These are phyloP conservation scores for Cossypha heuglini DNA, from an alignment of 2,797 vertebrate species.

Conservation along the genomic window DNA sequence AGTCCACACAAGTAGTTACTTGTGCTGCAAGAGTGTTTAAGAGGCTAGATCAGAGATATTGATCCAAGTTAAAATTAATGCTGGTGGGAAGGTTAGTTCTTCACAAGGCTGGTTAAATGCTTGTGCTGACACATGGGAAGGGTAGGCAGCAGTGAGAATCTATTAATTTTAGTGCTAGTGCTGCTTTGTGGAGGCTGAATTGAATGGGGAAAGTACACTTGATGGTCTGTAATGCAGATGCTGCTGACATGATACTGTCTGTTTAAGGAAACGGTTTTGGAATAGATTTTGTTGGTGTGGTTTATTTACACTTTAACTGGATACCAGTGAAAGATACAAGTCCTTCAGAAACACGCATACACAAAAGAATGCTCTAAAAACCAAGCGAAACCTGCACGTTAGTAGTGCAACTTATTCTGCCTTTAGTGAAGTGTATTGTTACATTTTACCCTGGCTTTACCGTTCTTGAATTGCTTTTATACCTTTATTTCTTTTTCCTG, in stretches of 20 bases:
- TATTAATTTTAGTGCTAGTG: neutral
- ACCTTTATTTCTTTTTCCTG: neutral
- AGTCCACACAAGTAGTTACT: neutral
- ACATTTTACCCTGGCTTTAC: neutral
- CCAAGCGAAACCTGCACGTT: rapidly evolving
- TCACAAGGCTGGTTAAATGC: neutral
- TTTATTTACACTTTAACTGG: neutral
- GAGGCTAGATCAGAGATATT: neutral
- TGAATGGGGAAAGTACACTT: rapidly evolving
- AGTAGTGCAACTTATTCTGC: neutral
- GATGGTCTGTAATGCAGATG: neutral
- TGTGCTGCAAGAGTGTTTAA: neutral
- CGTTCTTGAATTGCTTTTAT: neutral
- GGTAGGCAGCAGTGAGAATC: neutral
- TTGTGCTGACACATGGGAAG: rapidly evolving
- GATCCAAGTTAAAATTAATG: neutral
- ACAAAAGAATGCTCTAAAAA: neutral
- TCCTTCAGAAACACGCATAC: neutral
- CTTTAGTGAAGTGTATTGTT: neutral
- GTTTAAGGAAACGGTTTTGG: neutral
- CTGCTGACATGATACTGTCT: neutral
- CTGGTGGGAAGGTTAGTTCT: neutral
- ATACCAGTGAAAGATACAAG: neutral
- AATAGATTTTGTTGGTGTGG: neutral
- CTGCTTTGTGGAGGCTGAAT: neutral